These are phyloP conservation scores for Esperia sulphurella DNA, from an alignment of 2,888 invertebrate species.

Conservation along the genomic window DNA sequence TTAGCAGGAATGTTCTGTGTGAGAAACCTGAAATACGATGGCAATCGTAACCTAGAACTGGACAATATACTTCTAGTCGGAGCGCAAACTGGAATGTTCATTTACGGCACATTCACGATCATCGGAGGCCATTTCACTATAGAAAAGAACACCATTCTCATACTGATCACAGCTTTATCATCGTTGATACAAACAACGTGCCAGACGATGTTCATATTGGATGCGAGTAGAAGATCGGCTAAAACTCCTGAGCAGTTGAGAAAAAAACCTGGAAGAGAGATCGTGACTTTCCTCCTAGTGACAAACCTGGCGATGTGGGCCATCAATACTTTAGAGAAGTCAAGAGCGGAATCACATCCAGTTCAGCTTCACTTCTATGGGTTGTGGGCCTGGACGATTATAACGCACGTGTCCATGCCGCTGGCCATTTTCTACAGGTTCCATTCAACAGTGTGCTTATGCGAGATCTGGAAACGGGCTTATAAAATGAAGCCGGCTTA, in stretches of 20 bases:
- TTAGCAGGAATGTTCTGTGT: conserved; percentile 93
- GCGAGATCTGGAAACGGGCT: conserved; percentile 97
- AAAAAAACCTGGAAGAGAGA: conserved; percentile 94
- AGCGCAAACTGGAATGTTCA: conserved; percentile 96
- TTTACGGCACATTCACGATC: conserved; percentile 95
- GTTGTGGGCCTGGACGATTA: conserved; percentile 96
- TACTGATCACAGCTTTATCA: conserved; percentile 90
- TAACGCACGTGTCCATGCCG: conserved; percentile 96
- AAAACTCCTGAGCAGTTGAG: conserved; percentile 89
- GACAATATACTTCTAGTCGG: conserved; percentile 95
- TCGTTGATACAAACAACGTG: conserved; percentile 93
- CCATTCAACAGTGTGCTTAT: conserved; percentile 96
- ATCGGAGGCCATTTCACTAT: conserved; percentile 95
- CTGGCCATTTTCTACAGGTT: conserved; percentile 95
- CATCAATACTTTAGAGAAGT: conserved; percentile 94
- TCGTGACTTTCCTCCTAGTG: conserved; percentile 94
- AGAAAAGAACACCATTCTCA: conserved; percentile 88
- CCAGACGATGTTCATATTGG: conserved; percentile 94
- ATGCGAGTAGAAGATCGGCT: conserved; percentile 91
- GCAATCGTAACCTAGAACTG: conserved; percentile 88
- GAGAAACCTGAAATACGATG: conserved; percentile 90
- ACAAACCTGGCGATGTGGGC: conserved; percentile 97
- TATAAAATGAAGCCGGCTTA: conserved; percentile 94
- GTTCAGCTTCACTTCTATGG: conserved; percentile 95
- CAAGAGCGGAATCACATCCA: conserved; percentile 93